Base-by-base conservation (phyloP, 2,888 invertebrate genomes). In the Biston betularia region DNA sequence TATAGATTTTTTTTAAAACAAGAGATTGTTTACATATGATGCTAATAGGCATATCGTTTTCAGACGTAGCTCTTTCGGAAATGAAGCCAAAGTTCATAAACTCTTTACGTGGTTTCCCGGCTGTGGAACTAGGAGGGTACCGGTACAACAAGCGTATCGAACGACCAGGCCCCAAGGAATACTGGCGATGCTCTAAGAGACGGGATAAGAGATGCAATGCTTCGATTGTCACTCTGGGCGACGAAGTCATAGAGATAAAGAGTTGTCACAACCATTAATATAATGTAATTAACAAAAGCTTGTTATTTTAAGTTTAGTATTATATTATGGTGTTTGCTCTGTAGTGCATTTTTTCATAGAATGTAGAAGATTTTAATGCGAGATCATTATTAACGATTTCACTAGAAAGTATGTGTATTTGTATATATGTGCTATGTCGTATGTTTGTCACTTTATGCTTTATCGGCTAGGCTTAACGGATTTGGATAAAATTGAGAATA, bases 131-230 rank as follows among this genome's bases (percentile, higher is more conserved):
- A 0, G 86, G 85, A 0, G 78, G 78, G 0, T 83, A 87, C 54
- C 76, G 88, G 38, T 88, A 85, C 69, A 87, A 89, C 63, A 81
- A 83, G 65, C 77, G 87, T 57, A 79, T 79, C 15, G 84, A 85
- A 45, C 79, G 85, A 15, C 75, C 78, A 1, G 84, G 87, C 0
- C 67, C 67, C 0, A 73, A 78, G 4, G 79, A 77, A 10, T 81
- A 79, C 54, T 89, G 89, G 89, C 73, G 85, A 0, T 89, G 88
- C 46, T 84, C 80, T 6, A 85, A 87, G 68, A 79, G 83, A 8
- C 79, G 84, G 8, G 73, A 75, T 1, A 62, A 75, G 64, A 76
- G 79, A 4, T 89, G 89, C 63, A 80, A 79, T 56, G 87, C 89
- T 0, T 80, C 81, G 1, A 66, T 88, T 5, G 72, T 87, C 11